Evolutionary conservation across 2,113 vertebrate genomes (phyloP), one percentile per base, ranked within the genome.

Genomic region (Mus spicilegus): DNA sequence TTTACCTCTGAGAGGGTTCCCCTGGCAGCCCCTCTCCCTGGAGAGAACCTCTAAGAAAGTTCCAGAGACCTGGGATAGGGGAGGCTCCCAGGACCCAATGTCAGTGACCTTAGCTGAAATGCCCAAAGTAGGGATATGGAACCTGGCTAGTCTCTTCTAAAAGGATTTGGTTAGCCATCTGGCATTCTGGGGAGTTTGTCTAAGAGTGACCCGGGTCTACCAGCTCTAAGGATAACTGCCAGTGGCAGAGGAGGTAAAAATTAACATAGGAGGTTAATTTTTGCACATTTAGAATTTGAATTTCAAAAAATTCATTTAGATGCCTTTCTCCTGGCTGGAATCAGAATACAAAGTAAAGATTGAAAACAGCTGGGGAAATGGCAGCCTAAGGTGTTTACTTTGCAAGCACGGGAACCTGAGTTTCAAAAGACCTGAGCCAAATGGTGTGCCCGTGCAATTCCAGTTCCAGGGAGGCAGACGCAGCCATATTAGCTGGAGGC

Each of bases 261-360:
- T 42, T 42, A 42, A 75, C 72, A 10, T 6, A 4, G 26, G 67
- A 49, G 51, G 58, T 33, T 93, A 63, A 93, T 88, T 54, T 86
- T 77, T 67, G 46, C 33, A 58, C 54, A 77, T 75, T 78, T 82
- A 46, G 70, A 96, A 95, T 93, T 73, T 69, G 73, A 46, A 82
- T 86, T 93, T 90, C 77, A 82, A 93, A 81, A 93, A 78, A 61
- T 16, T 3, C 77, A 11, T 92, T 61, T 88, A 58, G 39, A 89
- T 77, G 72, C 26, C 7, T 70, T 58, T 46, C 7, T 46, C 39
- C 39, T 87, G 49, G 16, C 30, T 30, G 65, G 90, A 78, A 75
- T 39, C 85, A 56, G 93, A 95, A 58, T 28, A 13, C 1, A 78
- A 73, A 36, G 7, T 61, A 72, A 85, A 11, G 19, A 89, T 67